Conservation (phyloP, 2,113 vertebrate genomes). For the Benitochromis conjunctus region DNA sequence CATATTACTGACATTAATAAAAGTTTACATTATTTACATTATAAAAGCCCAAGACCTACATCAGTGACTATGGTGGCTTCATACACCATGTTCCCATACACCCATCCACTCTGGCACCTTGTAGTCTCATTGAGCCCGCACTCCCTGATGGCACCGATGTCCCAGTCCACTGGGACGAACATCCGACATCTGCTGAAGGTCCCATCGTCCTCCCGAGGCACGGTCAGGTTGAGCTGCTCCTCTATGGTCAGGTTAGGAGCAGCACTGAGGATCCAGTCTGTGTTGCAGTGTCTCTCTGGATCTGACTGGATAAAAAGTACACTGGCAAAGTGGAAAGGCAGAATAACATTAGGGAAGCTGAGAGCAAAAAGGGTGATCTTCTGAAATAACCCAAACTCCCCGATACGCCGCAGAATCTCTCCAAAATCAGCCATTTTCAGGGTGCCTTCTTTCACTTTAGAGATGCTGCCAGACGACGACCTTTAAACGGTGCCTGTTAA, state of each 20-base stretch:
- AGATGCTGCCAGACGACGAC: not conserved
- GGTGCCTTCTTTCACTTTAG: not conserved
- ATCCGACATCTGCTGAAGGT: slow-evolving; percentile 75
- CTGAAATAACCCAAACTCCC: slow-evolving; percentile 82
- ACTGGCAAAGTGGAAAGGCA: slow-evolving; percentile 72
- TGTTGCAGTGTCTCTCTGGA: slow-evolving; percentile 70
- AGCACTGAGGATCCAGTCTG: slow-evolving; percentile 42
- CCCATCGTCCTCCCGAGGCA: slow-evolving; percentile 62
- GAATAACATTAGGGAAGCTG: slow-evolving; percentile 51
- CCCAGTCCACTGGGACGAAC: slow-evolving; percentile 74
- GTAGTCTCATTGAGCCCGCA: slow-evolving; percentile 72
- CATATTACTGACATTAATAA: not conserved
- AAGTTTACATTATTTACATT: not conserved
- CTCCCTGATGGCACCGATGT: slow-evolving; percentile 65
- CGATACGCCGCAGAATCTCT: slow-evolving; percentile 71
- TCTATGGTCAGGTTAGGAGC: slow-evolving; percentile 70
- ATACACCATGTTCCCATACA: slow-evolving; percentile 64
- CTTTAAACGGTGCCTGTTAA: slow-evolving; percentile 50
- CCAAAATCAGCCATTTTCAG: slow-evolving; percentile 69
- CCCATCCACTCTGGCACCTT: slow-evolving; percentile 74
- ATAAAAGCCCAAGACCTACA: slow-evolving; percentile 40
- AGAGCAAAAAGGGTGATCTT: slow-evolving; percentile 67
- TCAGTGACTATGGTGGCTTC: slow-evolving; percentile 66
- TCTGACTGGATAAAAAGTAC: slow-evolving; percentile 74
- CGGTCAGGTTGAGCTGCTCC: slow-evolving; percentile 74